Evolutionary conservation across 2,888 invertebrate species (phyloP), one percentile per base, ranked within the genome.

Genomic region (Dione vanillae): DNA sequence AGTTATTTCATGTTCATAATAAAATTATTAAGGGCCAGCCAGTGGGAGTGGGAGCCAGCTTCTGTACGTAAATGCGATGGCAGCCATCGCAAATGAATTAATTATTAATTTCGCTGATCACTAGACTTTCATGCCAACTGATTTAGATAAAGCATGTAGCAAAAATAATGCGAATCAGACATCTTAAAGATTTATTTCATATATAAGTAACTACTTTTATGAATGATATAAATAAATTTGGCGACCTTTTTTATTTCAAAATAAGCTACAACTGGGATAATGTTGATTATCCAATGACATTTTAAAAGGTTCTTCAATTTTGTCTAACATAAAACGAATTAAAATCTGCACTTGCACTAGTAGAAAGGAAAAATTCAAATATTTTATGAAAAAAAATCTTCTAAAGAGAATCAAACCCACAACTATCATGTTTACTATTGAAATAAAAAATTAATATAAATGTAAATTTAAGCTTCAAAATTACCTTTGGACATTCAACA

Each of bases 401-500:
- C 1, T 45, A 11, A n/a, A 41, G 41, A 11, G n/a, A n/a, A 45
- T 45, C 45, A 5, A 45, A 45, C n/a, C n/a, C n/a, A 5, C 2
- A 27, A 5, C 45, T n/a, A 45, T n/a, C 45, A 6, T n/a, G 6
- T 45, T 45, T n/a, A 45, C 45, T n/a, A 8, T 27, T 27, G 5
- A 27, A 27, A 3, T 27, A 3, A 27, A 27, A 27, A 27, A 27
- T 3, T n/a, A 27, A 27, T 3, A 27, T 3, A 27, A 3, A 2
- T 27, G 27, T 27, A 27, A 27, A 27, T 47, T 3, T 47, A n/a
- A 49, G 5, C 19, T 19, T 19, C 11, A 52, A 16, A 9, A 0
- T 7, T 51, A 91, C 91, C 87, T 91, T 91, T n/a, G 90, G 91
- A 75, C 89, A 91, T 2, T 87, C 85, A 73, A 91, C 80, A 16